phyloP scores from a whole-genome alignment of 2,797 vertebrate species.

The Cyclopterus lumpus region DNA sequence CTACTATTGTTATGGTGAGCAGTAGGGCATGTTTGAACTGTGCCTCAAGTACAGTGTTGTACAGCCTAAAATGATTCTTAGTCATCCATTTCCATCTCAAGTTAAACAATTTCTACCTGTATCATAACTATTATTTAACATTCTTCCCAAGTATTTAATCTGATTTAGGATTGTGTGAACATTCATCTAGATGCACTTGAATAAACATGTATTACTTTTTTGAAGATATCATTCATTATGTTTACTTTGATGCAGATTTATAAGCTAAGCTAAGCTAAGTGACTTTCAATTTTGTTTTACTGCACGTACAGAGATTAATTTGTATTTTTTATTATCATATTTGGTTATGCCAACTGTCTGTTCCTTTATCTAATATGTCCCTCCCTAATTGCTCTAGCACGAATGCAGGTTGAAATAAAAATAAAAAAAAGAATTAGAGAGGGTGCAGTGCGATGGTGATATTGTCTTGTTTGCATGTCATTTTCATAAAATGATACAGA shows the following conservation, averaged over 20 bases:
- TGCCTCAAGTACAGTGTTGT: neutral
- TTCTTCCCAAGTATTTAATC: neutral
- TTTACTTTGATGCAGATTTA: conserved; percentile 2
- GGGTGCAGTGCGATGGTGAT: conserved; percentile 8
- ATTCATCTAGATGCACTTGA: neutral
- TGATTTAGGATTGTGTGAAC: neutral
- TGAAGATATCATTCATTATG: neutral
- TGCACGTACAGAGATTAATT: neutral
- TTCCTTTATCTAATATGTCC: conserved; percentile 10
- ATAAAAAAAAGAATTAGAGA: neutral
- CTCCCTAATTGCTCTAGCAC: conserved; percentile 14
- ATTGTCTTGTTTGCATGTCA: conserved; percentile 22
- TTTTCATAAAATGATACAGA: conserved; percentile 44
- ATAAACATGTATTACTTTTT: neutral
- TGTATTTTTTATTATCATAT: conserved; percentile 14
- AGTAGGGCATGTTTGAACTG: neutral
- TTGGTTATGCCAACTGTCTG: neutral
- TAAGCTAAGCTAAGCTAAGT: too few relatives aligned
- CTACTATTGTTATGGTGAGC: neutral
- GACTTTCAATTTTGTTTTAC: neutral
- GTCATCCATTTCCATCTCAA: neutral
- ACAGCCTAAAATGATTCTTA: neutral
- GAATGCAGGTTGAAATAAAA: conserved; percentile 31
- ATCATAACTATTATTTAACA: neutral
- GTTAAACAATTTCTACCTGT: neutral